Conservation (phyloP, 2,888 invertebrate genomes). For the Octonoba sinensis region DNA sequence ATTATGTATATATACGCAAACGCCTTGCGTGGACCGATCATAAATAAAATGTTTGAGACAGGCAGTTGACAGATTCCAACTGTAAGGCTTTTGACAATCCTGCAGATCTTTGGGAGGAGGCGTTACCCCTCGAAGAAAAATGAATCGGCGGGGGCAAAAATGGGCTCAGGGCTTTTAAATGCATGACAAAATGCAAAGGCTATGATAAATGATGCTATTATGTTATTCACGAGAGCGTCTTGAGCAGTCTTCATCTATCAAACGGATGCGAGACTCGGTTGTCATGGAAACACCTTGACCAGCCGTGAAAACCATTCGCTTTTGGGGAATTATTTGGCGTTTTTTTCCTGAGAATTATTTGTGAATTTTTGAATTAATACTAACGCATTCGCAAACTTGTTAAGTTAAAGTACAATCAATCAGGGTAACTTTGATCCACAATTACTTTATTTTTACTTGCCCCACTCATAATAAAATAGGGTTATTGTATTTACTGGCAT, state of each 20-base stretch:
- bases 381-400: too few species aligned
- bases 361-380: too few species aligned
- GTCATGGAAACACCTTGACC: slow-evolving; percentile 60
- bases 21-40: slow-evolving; percentile 5
- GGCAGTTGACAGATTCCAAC: slow-evolving; percentile 22
- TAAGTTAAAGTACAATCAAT: too few species aligned
- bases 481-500: too few species aligned
- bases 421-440: too few species aligned
- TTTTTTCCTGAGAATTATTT: too few species aligned
- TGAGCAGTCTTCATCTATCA: slow-evolving; percentile 63
- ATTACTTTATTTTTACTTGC: too few species aligned
- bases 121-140: slow-evolving; percentile 53
- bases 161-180: slow-evolving; percentile 60
- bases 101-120: slow-evolving; percentile 16
- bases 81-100: slow-evolving; percentile 27
- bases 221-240: slow-evolving; percentile 62
- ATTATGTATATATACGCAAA: neutral
- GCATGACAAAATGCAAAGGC: slow-evolving; percentile 64
- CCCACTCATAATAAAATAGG: too few species aligned
- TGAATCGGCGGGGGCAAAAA: slow-evolving; percentile 52
- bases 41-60: slow-evolving; percentile 38
- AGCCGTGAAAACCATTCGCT: slow-evolving; percentile 9
- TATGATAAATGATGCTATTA: slow-evolving; percentile 62
- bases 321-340: too few species aligned
- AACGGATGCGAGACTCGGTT: slow-evolving; percentile 60